These are phyloP conservation scores for Glyphotaelius pellucidus DNA, from an alignment of 2,888 invertebrate genomes.

Conservation along the genomic window DNA sequence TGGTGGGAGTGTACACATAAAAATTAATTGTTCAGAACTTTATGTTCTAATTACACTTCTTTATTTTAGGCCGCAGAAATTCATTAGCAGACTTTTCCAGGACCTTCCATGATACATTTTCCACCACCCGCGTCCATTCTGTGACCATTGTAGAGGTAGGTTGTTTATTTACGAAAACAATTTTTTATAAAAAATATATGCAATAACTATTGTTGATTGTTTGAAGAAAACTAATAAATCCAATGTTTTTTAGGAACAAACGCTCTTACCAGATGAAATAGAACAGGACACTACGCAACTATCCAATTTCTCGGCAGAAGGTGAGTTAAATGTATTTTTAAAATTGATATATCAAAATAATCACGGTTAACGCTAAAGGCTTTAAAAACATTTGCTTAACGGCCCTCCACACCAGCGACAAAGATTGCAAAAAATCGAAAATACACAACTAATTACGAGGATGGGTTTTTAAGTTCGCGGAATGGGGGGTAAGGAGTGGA, in stretches of 20 bases:
- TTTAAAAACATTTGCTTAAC: neutral
- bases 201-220: neutral
- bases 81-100: constrained; percentile 45
- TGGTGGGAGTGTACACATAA: neutral
- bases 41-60: neutral
- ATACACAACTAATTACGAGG: neutral
- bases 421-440: neutral
- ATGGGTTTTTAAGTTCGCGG: too few species aligned
- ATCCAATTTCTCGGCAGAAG: neutral
- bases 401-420: neutral
- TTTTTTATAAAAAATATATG: neutral
- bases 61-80: constrained; percentile 36
- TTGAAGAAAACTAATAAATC: neutral
- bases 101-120: constrained; percentile 62
- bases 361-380: neutral
- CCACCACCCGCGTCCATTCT: constrained; percentile 73
- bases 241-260: constrained; percentile 71
- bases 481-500: too few species aligned
- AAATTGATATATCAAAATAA: neutral
- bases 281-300: constrained; percentile 66
- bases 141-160: constrained; percentile 74
- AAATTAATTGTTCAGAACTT: too few species aligned
- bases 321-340: neutral
- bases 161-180: constrained; percentile 40
- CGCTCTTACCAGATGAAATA: constrained; percentile 70